These are phyloP conservation scores for Jaculus jaculus DNA, from an alignment of 2,113 vertebrate genomes.

Conservation along the genomic window DNA sequence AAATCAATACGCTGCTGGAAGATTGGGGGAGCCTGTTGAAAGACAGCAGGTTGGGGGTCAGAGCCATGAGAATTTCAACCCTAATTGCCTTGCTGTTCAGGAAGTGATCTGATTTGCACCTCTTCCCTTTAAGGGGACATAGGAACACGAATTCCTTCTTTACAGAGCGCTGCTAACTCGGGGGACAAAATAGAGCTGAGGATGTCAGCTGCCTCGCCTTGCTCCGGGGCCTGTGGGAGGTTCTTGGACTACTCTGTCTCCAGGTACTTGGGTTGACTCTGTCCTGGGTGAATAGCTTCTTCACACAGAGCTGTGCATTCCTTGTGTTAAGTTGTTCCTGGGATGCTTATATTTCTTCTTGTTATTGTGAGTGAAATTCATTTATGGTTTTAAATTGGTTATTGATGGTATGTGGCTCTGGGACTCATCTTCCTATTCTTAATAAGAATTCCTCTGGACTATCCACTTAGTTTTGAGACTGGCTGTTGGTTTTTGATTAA, in stretches of 20 bases:
- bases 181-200: neutral
- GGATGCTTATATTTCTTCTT: conserved; percentile 52
- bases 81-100: neutral
- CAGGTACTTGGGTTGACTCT: neutral
- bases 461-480: neutral
- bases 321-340: neutral
- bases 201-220: neutral
- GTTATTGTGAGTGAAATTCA: conserved; percentile 53
- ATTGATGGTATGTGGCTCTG: conserved; percentile 40
- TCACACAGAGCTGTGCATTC: neutral
- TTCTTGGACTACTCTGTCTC: neutral
- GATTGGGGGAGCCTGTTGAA: neutral
- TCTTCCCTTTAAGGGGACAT: neutral
- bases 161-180: neutral
- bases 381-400: conserved; percentile 65
- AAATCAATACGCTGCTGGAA: neutral
- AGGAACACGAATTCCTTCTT: neutral
- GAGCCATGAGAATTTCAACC: neutral
- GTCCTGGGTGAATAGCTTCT: neutral
- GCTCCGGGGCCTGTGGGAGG: neutral
- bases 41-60: neutral
- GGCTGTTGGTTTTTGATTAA: conserved; percentile 63
- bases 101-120: neutral
- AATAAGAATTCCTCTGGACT: conserved; percentile 39
- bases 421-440: conserved; percentile 1